A percentile compares a stretch with the other conserved stretches of the same genome.
phyloP scores from a whole-genome alignment of 2,797 vertebrate genomes.

The Psittacula echo region DNA sequence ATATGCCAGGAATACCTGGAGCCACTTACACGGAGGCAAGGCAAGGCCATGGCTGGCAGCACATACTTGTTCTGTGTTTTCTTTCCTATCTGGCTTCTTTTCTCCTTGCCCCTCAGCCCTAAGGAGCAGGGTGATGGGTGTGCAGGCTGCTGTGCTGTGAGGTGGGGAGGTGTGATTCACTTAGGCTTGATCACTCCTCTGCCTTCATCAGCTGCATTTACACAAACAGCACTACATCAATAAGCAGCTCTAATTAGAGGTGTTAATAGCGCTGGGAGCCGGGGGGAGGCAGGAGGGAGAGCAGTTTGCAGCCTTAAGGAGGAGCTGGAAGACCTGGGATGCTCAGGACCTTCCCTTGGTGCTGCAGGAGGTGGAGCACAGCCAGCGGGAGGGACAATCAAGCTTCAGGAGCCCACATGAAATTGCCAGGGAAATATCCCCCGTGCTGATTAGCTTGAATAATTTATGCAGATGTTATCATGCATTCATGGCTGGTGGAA shows the following conservation, averaged over 20 bases:
- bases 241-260: slow-evolving; percentile 54
- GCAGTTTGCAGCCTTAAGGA: background rate
- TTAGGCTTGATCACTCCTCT: background rate
- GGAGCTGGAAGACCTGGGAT: background rate
- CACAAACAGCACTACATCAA: slow-evolving; percentile 13
- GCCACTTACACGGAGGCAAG: background rate
- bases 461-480: slow-evolving; percentile 34
- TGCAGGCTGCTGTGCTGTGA: background rate
- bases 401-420: background rate
- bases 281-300: slow-evolving; percentile 12
- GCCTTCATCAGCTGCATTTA: slow-evolving; percentile 27
- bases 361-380: background rate
- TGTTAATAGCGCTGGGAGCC: slow-evolving; percentile 48
- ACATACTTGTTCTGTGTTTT: background rate
- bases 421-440: background rate
- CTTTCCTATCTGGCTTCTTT: background rate
- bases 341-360: background rate
- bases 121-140: rapidly evolving
- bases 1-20: background rate
- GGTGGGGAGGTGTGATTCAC: background rate
- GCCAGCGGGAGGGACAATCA: background rate
- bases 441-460: slow-evolving; percentile 20
- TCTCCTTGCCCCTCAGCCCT: rapidly evolving
- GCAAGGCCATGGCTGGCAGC: background rate
- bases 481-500: background rate